Evolutionary conservation across 35 echinoderm and acorn worm species (phyloP).

Genomic region (Amphiura filiformis): DNA sequence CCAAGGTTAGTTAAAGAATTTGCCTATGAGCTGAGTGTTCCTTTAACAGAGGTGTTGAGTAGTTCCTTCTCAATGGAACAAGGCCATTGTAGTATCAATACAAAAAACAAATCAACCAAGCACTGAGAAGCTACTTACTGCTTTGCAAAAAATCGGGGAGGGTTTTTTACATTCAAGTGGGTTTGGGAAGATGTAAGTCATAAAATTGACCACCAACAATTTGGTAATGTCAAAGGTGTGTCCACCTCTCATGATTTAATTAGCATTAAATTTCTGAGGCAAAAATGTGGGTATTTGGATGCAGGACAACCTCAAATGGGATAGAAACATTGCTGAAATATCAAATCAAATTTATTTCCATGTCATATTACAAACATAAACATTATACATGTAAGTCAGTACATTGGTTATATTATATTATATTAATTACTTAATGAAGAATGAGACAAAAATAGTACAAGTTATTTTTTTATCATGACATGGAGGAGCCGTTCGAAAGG

Average conservation of each 20-base stretch:
- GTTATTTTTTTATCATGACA: no score
- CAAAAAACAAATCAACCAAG: constrained; percentile 22
- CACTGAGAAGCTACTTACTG: background rate
- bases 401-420: no score
- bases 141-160: constrained; percentile 18
- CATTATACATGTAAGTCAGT: no score
- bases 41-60: constrained; percentile 27
- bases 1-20: constrained; percentile 32
- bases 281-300: no score
- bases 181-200: constrained; percentile 6
- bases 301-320: no score
- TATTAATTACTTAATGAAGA: no score
- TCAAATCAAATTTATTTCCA: no score
- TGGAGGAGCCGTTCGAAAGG: no score
- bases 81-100: constrained; percentile 24
- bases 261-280: no score
- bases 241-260: constrained; percentile 44
- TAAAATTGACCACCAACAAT: constrained; percentile 37
- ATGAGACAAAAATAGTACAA: no score
- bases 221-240: constrained; percentile 49
- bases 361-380: no score
- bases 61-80: constrained; percentile 33
- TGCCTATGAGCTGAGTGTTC: constrained; percentile 38
- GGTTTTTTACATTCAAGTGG: constrained; percentile 1
- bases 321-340: no score